Evolutionary conservation across 2,888 invertebrate species (phyloP).

Genomic region (Chymomyza procnemis): DNA sequence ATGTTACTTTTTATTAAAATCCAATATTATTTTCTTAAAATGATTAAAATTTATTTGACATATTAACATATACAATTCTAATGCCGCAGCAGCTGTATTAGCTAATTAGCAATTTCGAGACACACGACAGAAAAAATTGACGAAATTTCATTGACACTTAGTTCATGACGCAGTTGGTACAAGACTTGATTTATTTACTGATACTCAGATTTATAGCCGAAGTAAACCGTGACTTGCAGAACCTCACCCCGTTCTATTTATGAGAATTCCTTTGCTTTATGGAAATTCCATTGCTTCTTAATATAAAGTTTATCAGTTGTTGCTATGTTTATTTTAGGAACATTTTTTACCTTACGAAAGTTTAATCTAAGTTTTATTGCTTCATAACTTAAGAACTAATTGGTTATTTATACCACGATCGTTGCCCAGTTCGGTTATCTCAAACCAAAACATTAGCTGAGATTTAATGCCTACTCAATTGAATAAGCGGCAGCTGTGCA

Average conservation of each 20-base stretch:
- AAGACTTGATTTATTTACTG: neutral
- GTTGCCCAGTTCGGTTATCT: slow-evolving; percentile 15
- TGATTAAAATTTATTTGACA: neutral
- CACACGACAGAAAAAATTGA: neutral
- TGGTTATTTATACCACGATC: neutral
- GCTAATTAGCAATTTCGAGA: neutral
- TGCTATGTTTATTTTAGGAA: slow-evolving; percentile 83
- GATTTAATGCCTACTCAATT: slow-evolving; percentile 11
- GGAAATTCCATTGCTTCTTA: slow-evolving; percentile 81
- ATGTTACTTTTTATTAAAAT: too few species aligned
- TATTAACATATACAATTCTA: neutral
- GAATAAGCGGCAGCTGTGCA: neutral
- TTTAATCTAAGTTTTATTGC: neutral
- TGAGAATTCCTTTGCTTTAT: too few species aligned
- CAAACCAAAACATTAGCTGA: neutral
- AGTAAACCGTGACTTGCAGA: neutral
- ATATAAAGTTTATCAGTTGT: slow-evolving; percentile 97
- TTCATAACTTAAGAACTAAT: neutral
- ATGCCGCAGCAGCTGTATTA: neutral
- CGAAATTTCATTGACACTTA: neutral
- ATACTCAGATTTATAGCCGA: neutral
- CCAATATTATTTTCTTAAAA: too few species aligned
- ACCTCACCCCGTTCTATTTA: neutral
- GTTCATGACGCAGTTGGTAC: neutral
- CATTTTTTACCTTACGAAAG: neutral